A percentile compares a stretch with the other conserved stretches of the same genome.
phyloP scores from a whole-genome alignment of 1,140 invertebrate genomes.

The Ectropis grisescens region DNA sequence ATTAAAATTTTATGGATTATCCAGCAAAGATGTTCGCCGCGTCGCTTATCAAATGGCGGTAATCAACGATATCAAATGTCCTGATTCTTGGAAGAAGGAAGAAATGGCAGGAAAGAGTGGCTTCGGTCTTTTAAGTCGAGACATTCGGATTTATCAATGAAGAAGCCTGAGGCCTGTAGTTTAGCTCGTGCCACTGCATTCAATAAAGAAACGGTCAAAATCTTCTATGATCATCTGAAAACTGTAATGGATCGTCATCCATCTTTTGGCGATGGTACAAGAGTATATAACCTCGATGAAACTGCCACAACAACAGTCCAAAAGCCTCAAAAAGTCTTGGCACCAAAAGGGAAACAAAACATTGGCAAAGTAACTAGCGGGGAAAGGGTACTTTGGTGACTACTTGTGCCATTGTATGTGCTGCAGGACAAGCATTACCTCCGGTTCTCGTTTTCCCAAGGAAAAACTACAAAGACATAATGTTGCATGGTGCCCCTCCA shows the following conservation, averaged over 20 bases:
- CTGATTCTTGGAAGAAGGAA: constrained; percentile 27
- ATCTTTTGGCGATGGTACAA: constrained; percentile 10
- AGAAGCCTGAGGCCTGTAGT: constrained; percentile 52
- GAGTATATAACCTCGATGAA: constrained; percentile 58
- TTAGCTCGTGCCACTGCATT: constrained; percentile 47
- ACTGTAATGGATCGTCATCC: constrained; percentile 1
- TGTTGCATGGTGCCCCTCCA: constrained; percentile 3
- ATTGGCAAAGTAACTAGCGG: constrained; percentile 46
- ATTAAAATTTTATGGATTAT: constrained; percentile 28
- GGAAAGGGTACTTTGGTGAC: constrained; percentile 55
- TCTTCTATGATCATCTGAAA: no score
- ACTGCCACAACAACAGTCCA: constrained; percentile 58
- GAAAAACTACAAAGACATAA: neutral
- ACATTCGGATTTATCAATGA: constrained; percentile 34
- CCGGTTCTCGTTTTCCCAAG: constrained; percentile 30
- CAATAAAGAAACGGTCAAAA: constrained; percentile 20
- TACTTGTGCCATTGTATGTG: constrained; percentile 37
- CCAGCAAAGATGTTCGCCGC: constrained; percentile 22
- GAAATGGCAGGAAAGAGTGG: constrained; percentile 44
- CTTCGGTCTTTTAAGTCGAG: constrained; percentile 37
- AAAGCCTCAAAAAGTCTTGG: constrained; percentile 40
- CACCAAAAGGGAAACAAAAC: constrained; percentile 28
- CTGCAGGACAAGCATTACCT: constrained; percentile 16
- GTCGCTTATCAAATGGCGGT: constrained; percentile 47
- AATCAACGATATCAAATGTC: constrained; percentile 28